Conservation (phyloP, 1,140 invertebrate genomes). For the Neodiprion virginianus region DNA sequence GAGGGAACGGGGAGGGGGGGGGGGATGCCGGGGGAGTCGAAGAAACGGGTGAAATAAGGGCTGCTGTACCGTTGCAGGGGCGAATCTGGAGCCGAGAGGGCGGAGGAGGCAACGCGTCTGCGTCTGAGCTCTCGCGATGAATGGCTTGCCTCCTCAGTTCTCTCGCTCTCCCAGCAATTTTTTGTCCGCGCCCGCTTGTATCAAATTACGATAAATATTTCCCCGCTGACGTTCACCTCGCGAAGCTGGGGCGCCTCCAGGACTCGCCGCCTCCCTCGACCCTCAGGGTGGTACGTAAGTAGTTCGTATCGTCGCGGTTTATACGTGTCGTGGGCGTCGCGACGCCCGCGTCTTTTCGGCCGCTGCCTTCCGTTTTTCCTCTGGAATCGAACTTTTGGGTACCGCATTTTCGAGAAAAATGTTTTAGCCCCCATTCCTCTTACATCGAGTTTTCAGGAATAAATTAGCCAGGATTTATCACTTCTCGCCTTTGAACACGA, state of each 20-base stretch:
- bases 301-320: too few relatives aligned
- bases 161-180: constrained; percentile 39
- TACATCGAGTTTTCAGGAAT: too few relatives aligned
- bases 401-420: too few relatives aligned
- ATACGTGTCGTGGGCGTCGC: too few relatives aligned
- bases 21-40: neutral
- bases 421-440: too few relatives aligned
- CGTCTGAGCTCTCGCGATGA: constrained; percentile 49
- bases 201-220: constrained; percentile 60
- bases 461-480: too few relatives aligned
- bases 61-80: neutral
- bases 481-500: too few relatives aligned
- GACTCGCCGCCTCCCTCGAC: neutral
- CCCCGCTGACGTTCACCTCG: constrained; percentile 43
- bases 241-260: constrained; percentile 25
- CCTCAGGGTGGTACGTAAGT: neutral
- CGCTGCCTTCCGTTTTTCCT: too few relatives aligned
- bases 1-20: neutral
- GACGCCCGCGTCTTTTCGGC: too few relatives aligned
- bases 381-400: too few relatives aligned
- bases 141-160: constrained; percentile 36
- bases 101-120: constrained; percentile 42
- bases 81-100: neutral
- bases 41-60: constrained; percentile 5
- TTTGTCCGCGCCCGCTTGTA: constrained; percentile 51